Evolutionary conservation across 1,140 invertebrate genomes (phyloP), one percentile per base, ranked within the genome.

Genomic region (Drosophila orosa): DNA sequence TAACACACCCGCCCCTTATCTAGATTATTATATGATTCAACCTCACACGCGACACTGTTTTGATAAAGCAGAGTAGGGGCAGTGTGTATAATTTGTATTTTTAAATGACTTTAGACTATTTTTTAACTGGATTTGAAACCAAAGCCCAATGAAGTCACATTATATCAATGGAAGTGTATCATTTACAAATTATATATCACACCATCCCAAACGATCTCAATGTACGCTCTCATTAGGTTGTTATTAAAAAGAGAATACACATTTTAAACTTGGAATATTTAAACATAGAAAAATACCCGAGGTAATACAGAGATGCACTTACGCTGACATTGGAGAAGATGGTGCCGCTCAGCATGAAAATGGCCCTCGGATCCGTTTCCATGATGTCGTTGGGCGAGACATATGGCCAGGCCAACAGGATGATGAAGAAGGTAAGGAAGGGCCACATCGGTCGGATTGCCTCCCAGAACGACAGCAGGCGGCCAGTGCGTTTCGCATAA

Each of bases 281-380:
- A 29, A 29, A 29, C 9, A 29, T 29, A 2, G 29, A 29, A 29
- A 29, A 29, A 29, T 29, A n/a, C n/a, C n/a, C n/a, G n/a, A n/a
- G n/a, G n/a, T n/a, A n/a, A n/a, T n/a, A n/a, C n/a, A n/a, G n/a
- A n/a, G n/a, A n/a, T n/a, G n/a, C n/a, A n/a, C n/a, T 97, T 94
- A 98, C 98, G 91, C 97, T 97, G 72, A 99, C 98, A 92, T 99
- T 98, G 35, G 98, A 98, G 92, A 99, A 99, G 50, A 98, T 95
- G 24, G 97, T 98, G 75, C 98, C 98, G 65, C 96, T 95, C 19
- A 97, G 94, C 87, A 97, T 95, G 92, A 95, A 97, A 72, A 98
- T 94, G 17, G 95, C 94, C 73, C 98, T 94, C 0, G 98, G 97
- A 92, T 99, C 96, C 42, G 92, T 93, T 54, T 97, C 94, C 27